Evolutionary conservation across 1,140 invertebrate genomes (phyloP), one percentile per base, ranked within the genome.

Genomic region (Papilio xuthus): DNA sequence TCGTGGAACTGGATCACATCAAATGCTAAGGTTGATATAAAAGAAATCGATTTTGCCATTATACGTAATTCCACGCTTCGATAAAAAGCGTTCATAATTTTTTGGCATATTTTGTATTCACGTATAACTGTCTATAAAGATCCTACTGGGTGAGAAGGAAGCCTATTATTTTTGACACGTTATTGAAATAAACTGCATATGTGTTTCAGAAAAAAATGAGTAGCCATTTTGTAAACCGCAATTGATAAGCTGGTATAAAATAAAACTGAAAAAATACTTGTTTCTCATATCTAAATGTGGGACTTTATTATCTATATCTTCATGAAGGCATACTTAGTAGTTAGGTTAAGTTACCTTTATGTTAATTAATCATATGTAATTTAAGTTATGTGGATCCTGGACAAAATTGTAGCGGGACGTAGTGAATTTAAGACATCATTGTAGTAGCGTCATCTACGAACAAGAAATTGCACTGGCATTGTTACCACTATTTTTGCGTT

Each of bases 121-220:
- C n/a, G 23, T 67, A 63, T 63, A 67, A 67, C 23, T 67, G 60
- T 67, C 60, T 67, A 67, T 67, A 67, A 28, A 67, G 12, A 12
- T 67, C 26, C 60, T 67, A 32, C 60, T 67, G 60, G 10, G 60
- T 13, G 26, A 67, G 26, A 67, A 67, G 60, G 60, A 67, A 67
- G 26, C 60, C 26, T 67, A 67, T 32, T 67, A 67, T 67, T 67
- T 67, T 67, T 67, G 60, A 67, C 60, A 32, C 60, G 26, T 67
- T 67, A 67, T 67, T 67, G 60, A 23, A 67, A 67, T 28, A 18
- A 67, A 15, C 60, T 67, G 26, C 12, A 15, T 67, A 67, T 67
- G 13, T 28, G 60, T 67, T 32, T 60, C 15, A 26, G 56, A 67
- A 67, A 63, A 28, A 28, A 67, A 18, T 28, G 26, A 6, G 13